These are phyloP conservation scores for Podarcis siculus DNA, from an alignment of 2,797 vertebrate genomes.

Conservation along the genomic window DNA sequence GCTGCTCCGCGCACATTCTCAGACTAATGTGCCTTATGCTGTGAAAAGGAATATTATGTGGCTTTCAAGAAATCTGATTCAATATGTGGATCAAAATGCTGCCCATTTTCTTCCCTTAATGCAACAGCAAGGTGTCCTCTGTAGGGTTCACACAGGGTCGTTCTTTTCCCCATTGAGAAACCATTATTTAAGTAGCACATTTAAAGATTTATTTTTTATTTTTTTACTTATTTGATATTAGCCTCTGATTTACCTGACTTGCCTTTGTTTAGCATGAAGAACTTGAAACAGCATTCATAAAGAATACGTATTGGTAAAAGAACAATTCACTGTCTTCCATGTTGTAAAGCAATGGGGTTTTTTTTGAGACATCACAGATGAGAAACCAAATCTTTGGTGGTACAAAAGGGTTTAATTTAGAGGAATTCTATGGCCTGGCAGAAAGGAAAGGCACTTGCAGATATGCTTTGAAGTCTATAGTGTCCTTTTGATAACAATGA, in stretches of 20 bases:
- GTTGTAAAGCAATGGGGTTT: neutral
- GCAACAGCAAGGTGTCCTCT: neutral
- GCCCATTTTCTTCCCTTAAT: constrained; percentile 1
- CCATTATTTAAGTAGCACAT: neutral
- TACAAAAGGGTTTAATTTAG: neutral
- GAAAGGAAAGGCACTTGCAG: neutral
- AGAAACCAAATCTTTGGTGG: neutral
- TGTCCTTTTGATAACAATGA: neutral
- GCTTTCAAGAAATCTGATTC: constrained; percentile 14
- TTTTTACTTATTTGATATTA: neutral
- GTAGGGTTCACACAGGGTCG: neutral
- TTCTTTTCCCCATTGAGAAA: neutral
- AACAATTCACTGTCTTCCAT: neutral
- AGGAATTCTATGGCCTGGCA: neutral
- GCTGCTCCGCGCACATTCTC: neutral
- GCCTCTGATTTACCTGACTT: neutral
- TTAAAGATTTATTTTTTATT: neutral
- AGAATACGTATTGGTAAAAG: neutral
- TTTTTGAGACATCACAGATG: neutral
- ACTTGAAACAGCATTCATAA: neutral
- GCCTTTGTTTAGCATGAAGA: neutral
- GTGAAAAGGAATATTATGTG: constrained; percentile 7
- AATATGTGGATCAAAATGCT: neutral
- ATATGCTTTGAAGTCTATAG: neutral
- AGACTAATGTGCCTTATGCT: constrained; percentile 10